A percentile compares a stretch with the other conserved stretches of the same genome.
These are phyloP conservation scores for Crossaster papposus DNA, from an alignment of 53 echinoderm and acorn worm species.

Conservation along the genomic window DNA sequence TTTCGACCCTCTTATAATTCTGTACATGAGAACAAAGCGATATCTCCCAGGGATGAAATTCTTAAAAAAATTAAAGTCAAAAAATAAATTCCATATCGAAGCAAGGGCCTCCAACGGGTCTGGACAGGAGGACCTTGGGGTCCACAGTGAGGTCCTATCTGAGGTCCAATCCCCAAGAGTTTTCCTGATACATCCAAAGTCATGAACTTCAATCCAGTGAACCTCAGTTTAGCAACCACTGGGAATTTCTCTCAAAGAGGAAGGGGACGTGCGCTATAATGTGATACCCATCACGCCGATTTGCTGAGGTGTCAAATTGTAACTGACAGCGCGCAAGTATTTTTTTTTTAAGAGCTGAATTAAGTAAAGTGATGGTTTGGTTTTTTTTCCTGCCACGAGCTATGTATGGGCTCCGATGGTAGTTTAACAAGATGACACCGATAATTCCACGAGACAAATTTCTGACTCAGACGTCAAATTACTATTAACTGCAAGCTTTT, in stretches of 20 bases:
- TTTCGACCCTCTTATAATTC: no score
- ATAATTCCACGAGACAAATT: not conserved
- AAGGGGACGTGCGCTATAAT: constrained; percentile 4
- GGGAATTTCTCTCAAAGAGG: constrained; percentile 14
- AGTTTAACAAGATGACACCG: not conserved
- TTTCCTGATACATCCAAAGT: not conserved
- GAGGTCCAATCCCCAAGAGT: not conserved
- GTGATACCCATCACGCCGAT: constrained; percentile 17
- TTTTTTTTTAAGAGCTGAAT: constrained; percentile 22
- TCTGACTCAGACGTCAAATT: not conserved
- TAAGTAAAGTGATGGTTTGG: not conserved
- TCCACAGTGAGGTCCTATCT: no score
- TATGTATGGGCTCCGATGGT: not conserved
- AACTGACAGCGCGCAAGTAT: constrained; percentile 23
- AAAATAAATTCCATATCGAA: no score
- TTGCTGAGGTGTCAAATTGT: constrained; percentile 27
- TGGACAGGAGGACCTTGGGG: no score
- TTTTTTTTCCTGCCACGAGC: not conserved
- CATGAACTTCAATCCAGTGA: not conserved
- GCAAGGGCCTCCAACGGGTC: no score
- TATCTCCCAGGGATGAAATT: no score
- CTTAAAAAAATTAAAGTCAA: no score
- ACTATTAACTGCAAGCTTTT: not conserved
- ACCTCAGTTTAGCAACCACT: not conserved
- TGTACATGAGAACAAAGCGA: no score